Base-by-base conservation (phyloP, 2,797 vertebrate genomes). In the Orientallactaga sibirica region DNA sequence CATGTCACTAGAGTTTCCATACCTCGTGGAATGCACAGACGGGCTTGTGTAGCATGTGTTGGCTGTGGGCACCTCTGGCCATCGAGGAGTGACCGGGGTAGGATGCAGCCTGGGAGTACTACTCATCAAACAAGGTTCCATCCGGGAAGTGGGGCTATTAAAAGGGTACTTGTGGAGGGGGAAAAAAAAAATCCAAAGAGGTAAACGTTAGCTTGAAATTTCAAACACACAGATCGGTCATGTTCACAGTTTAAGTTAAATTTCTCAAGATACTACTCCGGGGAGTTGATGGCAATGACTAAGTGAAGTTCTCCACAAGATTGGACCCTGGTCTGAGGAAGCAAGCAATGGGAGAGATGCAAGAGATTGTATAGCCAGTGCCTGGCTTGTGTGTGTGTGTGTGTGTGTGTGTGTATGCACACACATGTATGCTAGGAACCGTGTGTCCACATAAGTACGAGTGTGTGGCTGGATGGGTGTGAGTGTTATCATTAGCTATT, bases 71-170 rank as follows among this genome's bases (percentile, higher is more conserved):
- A 99, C 99, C 93, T 99, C 99, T 10, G 99, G 98, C 99, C 99
- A 99, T 88, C 99, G 99, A 20, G 99, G 99, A 94, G 99, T 98
- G 86, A 99, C 99, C 2, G 99, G 98, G 22, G 99, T 98, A 4
- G 99, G 98, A 96, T 99, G 99, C 96, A 99, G 98, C 94, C 99
- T 98, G 29, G 99, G 99, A 90, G 99, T 98, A 37, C 98, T 98
- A 97, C 99, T 98, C 99, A 99, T 99, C 98, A 99, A 97, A 96
- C 99, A 99, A 0, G 99, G 99, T 96, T 99, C 99, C 99, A 99
- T 99, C 94, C 99, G 98, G 88, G 99, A 98, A 98, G 99, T 98
- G 95, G 99, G 99, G 96, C 99, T 98, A 90, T 99, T 99, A 96
- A 99, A 99, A 76, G 99, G 99, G 97, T 99, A 99, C 99, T 99